Conservation (phyloP, 2,113 vertebrate species). For the Sceloporus tristichus region DNA sequence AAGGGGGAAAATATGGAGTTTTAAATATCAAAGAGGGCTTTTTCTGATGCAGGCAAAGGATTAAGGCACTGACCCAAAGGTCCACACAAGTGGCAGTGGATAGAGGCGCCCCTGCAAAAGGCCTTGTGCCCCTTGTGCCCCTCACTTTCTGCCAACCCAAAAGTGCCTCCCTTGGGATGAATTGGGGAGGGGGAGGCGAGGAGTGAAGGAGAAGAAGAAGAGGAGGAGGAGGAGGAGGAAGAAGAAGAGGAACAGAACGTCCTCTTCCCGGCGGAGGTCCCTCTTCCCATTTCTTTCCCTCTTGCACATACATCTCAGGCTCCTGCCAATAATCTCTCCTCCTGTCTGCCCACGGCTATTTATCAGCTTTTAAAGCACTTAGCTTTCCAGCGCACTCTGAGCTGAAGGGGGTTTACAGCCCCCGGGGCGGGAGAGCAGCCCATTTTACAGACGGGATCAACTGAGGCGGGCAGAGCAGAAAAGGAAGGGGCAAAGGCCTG, state of each 20-base stretch:
- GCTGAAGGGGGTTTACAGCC: too few relatives aligned
- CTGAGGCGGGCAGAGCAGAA: background rate
- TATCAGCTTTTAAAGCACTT: background rate
- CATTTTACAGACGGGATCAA: too few relatives aligned
- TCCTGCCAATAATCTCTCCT: too few relatives aligned
- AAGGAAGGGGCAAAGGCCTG: background rate
- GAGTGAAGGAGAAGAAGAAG: too few relatives aligned
- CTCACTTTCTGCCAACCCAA: background rate
- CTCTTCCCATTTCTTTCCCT: background rate
- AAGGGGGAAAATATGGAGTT: background rate
- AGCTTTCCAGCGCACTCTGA: too few relatives aligned
- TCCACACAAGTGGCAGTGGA: background rate
- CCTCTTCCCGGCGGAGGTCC: background rate
- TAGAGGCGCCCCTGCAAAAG: background rate
- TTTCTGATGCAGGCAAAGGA: too few relatives aligned
- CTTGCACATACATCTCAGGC: too few relatives aligned
- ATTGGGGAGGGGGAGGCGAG: too few relatives aligned
- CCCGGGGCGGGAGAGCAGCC: too few relatives aligned
- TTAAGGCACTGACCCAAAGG: background rate
- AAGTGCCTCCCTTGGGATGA: background rate
- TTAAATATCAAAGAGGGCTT: background rate
- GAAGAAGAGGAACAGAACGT: background rate
- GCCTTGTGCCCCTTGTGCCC: background rate
- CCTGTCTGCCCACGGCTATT: background rate
- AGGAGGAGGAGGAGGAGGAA: too few relatives aligned